These are phyloP conservation scores for Scaptomyza polygonia DNA, from an alignment of 2,888 invertebrate species.

Conservation along the genomic window DNA sequence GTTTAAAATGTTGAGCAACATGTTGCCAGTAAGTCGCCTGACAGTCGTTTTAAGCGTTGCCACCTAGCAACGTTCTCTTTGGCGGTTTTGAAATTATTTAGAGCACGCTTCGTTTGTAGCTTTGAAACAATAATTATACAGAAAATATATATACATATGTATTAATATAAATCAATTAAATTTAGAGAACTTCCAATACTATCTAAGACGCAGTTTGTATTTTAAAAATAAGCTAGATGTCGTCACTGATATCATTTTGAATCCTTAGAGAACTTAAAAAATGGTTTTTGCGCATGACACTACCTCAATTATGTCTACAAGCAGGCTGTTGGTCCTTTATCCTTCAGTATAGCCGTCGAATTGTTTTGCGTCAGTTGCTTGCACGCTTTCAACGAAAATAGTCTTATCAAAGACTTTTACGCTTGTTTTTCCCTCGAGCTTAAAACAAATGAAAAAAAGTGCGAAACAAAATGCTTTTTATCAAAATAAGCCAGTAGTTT, in stretches of 20 bases:
- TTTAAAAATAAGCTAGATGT: slow-evolving; percentile 1
- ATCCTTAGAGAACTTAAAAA: neutral
- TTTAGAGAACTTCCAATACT: neutral
- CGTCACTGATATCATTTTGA: slow-evolving; percentile 23
- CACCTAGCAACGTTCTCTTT: slow-evolving; percentile 12
- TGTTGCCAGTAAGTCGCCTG: neutral
- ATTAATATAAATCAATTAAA: neutral
- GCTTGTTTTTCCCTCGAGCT: slow-evolving; percentile 48
- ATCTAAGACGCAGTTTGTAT: neutral
- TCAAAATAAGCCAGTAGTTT: slow-evolving; percentile 6
- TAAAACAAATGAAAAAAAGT: slow-evolving; percentile 33
- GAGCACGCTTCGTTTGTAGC: neutral
- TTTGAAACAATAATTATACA: neutral
- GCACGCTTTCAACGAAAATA: slow-evolving; percentile 12
- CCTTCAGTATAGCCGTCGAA: slow-evolving; percentile 54
- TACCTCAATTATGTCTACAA: slow-evolving; percentile 29
- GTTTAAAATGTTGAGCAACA: slow-evolving; percentile 21
- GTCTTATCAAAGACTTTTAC: slow-evolving; percentile 10
- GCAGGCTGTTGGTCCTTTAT: slow-evolving; percentile 14
- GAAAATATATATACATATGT: too few species aligned
- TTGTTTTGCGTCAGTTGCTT: slow-evolving; percentile 51
- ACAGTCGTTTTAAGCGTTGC: slow-evolving; percentile 22
- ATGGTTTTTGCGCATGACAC: slow-evolving; percentile 29
- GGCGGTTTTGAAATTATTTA: neutral
- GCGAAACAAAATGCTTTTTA: slow-evolving; percentile 17